These are phyloP conservation scores for Anadara kagoshimensis DNA, from an alignment of 1,140 invertebrate genomes.

Conservation along the genomic window DNA sequence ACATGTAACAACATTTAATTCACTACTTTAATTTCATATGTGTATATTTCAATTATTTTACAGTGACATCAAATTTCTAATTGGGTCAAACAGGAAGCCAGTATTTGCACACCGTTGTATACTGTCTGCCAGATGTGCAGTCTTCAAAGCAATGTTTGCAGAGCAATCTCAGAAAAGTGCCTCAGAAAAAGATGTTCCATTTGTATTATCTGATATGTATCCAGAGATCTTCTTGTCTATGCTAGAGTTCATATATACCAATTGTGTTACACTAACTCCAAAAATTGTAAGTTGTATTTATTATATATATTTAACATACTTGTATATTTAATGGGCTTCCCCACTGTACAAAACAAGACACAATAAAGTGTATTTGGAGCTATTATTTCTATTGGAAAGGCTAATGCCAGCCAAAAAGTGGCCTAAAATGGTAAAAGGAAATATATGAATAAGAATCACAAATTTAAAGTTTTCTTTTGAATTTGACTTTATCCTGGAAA, in stretches of 20 bases:
- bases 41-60: constrained; percentile 77
- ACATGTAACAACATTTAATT: background rate
- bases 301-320: background rate
- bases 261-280: constrained; percentile 66
- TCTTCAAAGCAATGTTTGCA: constrained; percentile 71
- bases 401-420: background rate
- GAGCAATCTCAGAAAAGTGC: constrained; percentile 59
- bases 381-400: background rate
- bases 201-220: constrained; percentile 69
- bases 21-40: background rate
- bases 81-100: constrained; percentile 66
- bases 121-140: constrained; percentile 69
- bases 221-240: constrained; percentile 68
- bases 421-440: background rate
- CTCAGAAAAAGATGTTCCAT: constrained; percentile 62
- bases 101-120: constrained; percentile 71
- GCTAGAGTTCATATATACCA: constrained; percentile 72
- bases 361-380: background rate
- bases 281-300: constrained; percentile 64
- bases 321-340: background rate
- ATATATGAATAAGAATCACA: too few relatives aligned
- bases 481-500: too few relatives aligned
- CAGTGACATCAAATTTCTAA: constrained; percentile 71
- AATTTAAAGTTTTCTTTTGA: too few relatives aligned
- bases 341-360: too few relatives aligned